Percentiles rank a stretch among this genome's conserved stretches.
These are phyloP conservation scores for Sebastes steindachneri DNA, from an alignment of 2,797 vertebrate species.

Conservation along the genomic window DNA sequence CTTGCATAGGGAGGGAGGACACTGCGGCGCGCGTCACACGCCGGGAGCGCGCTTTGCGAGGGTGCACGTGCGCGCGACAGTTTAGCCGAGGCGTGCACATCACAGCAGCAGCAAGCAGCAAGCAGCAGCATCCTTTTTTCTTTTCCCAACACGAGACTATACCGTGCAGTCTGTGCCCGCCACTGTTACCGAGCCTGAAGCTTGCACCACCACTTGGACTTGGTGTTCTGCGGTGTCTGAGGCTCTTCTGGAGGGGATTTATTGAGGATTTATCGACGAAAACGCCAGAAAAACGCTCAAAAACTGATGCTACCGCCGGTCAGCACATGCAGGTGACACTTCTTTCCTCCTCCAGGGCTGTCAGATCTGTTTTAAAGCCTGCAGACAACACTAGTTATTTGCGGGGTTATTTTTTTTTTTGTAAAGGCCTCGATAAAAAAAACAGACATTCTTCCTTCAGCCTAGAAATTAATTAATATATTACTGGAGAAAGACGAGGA, in stretches of 20 bases:
- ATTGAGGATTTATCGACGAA: conserved; percentile 54
- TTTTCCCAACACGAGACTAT: background rate
- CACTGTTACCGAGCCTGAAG: conserved; percentile 11
- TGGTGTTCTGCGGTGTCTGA: conserved; percentile 16
- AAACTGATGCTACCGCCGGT: conserved; percentile 13
- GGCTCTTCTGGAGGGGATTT: conserved; percentile 28
- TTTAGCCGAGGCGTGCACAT: conserved; percentile 35
- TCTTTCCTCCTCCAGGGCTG: conserved; percentile 3
- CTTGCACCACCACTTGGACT: background rate
- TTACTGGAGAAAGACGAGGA: conserved; percentile 17
- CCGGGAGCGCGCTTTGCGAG: conserved; percentile 41
- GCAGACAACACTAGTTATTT: conserved; percentile 34
- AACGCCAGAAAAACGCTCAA: background rate
- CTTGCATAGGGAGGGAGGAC: conserved; percentile 73
- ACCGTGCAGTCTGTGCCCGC: conserved; percentile 22
- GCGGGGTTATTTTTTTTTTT: conserved; percentile 5
- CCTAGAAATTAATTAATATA: conserved; percentile 20
- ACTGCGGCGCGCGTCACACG: conserved; percentile 72
- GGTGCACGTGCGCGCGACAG: conserved; percentile 37
- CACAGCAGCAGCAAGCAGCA: conserved; percentile 15
- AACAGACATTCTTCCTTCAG: background rate
- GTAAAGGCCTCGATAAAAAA: conserved; percentile 1
- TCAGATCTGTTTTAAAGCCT: conserved; percentile 24
- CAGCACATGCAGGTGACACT: conserved; percentile 59
- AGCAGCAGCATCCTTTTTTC: conserved; percentile 13